Conservation (phyloP, 2,113 vertebrate genomes). For the Prochilodus magdalenae region DNA sequence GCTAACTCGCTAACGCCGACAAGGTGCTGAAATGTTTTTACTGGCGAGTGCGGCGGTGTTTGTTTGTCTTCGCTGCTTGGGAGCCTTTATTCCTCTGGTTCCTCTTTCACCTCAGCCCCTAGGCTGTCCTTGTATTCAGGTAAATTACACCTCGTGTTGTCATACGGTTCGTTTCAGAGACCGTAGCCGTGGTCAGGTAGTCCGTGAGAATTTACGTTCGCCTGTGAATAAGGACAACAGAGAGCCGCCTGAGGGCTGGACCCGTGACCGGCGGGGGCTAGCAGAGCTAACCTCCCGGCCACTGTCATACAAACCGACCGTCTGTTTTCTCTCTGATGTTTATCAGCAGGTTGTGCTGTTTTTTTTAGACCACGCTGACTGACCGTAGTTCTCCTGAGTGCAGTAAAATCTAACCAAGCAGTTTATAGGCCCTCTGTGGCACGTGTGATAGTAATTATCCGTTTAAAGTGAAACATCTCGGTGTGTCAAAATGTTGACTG, state of each 20-base stretch:
- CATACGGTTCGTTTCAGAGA: background rate
- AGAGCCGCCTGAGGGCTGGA: background rate
- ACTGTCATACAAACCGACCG: too few relatives aligned
- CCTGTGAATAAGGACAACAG: background rate
- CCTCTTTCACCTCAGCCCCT: background rate
- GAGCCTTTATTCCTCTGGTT: background rate
- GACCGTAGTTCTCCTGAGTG: background rate
- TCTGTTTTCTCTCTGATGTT: background rate
- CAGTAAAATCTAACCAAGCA: background rate
- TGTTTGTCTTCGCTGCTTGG: background rate
- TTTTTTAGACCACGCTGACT: background rate
- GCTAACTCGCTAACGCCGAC: background rate
- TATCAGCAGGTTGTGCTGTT: background rate
- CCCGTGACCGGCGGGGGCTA: background rate
- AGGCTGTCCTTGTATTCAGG: background rate
- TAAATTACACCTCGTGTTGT: background rate
- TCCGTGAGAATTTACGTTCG: background rate
- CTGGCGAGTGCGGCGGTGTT: background rate
- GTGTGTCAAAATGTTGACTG: too few relatives aligned
- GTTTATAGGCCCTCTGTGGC: background rate
- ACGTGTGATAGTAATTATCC: background rate
- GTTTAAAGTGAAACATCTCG: background rate
- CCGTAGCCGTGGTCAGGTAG: background rate
- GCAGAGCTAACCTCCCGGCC: too few relatives aligned
- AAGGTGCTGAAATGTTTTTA: slow-evolving; percentile 8